These are phyloP conservation scores for Artemia sinica DNA, from an alignment of 2,888 invertebrate species.

Conservation along the genomic window DNA sequence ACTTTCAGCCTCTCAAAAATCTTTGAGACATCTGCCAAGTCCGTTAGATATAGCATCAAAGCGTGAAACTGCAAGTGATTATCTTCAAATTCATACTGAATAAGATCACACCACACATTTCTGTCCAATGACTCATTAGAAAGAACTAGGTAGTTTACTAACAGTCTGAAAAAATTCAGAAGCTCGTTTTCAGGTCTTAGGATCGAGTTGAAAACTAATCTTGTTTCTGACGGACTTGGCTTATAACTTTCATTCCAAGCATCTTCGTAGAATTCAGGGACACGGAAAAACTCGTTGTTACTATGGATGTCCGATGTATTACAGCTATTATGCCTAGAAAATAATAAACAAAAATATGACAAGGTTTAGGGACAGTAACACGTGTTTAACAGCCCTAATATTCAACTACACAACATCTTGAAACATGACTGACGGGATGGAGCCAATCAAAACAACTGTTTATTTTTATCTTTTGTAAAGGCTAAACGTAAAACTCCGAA, in stretches of 20 bases:
- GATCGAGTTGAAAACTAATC: not conserved
- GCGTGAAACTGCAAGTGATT: conserved; percentile 3
- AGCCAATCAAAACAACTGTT: too few species aligned
- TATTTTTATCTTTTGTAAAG: too few species aligned
- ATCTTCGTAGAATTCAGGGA: conserved; percentile 7
- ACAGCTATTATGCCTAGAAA: too few species aligned
- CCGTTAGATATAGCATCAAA: not conserved
- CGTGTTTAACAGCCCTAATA: too few species aligned
- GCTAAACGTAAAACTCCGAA: too few species aligned
- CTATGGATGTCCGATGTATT: too few species aligned
- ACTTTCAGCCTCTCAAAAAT: not conserved
- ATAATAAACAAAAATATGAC: too few species aligned
- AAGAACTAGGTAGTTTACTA: not conserved
- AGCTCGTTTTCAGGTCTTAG: not conserved
- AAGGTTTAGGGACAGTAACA: too few species aligned
- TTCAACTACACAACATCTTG: too few species aligned
- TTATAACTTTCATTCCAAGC: not conserved
- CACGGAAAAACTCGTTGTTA: not conserved
- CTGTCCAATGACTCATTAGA: not conserved
- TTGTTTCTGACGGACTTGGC: not conserved
- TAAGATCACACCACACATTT: not conserved
- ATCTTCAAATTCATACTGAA: not conserved
- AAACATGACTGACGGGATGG: too few species aligned
- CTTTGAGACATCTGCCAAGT: not conserved
- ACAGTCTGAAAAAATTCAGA: not conserved